Percentiles rank a stretch among this genome's conserved stretches.
These are phyloP conservation scores for Oxytorus armatus DNA, from an alignment of 2,888 invertebrate genomes.

Conservation along the genomic window DNA sequence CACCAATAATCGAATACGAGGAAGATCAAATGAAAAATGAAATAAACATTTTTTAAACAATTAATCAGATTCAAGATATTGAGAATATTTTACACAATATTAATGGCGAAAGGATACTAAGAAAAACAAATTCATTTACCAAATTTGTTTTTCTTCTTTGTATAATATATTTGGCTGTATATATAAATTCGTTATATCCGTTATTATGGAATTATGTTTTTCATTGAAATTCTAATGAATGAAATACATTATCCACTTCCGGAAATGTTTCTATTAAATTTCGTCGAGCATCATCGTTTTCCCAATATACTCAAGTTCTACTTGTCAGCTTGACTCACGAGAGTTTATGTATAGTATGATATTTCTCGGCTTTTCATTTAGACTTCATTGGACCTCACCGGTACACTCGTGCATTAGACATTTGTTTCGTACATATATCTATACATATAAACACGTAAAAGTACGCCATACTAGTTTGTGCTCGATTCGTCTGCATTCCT, in stretches of 20 bases:
- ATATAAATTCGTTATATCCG: too few relatives aligned
- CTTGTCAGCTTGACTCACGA: conserved; percentile 6
- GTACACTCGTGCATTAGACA: not conserved
- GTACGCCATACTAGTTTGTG: conserved; percentile 3
- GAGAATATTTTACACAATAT: too few relatives aligned
- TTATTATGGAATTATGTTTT: too few relatives aligned
- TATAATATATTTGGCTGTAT: too few relatives aligned
- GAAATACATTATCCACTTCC: not conserved
- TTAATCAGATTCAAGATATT: too few relatives aligned
- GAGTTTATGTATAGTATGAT: not conserved
- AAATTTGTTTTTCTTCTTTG: too few relatives aligned
- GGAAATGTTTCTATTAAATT: not conserved
- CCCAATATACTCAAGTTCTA: not conserved
- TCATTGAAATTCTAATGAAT: not conserved
- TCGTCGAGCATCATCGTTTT: not conserved
- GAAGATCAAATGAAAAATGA: not conserved
- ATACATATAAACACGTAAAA: not conserved
- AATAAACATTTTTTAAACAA: not conserved
- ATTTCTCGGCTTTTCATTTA: conserved; percentile 32
- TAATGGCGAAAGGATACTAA: too few relatives aligned
- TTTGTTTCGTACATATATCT: not conserved
- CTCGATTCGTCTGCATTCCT: conserved; percentile 39
- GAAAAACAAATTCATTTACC: too few relatives aligned
- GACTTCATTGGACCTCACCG: conserved; percentile 7
- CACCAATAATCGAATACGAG: too few relatives aligned